These are phyloP conservation scores for Lophius americanus DNA, from an alignment of 2,797 vertebrate genomes.

Conservation along the genomic window DNA sequence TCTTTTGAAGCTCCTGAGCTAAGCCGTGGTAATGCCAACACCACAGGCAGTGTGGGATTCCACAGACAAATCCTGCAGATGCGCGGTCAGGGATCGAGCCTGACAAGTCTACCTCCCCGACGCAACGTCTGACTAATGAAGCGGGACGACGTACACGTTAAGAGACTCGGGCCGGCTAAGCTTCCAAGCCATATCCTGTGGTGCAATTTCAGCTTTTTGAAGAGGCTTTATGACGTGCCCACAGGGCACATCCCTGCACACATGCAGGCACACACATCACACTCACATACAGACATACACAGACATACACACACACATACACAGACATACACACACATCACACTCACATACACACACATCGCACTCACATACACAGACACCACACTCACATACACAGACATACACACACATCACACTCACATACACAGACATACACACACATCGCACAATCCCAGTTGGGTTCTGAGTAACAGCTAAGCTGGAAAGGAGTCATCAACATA, in stretches of 20 bases:
- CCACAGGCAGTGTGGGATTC: conserved; percentile 43
- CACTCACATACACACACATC: too few species aligned
- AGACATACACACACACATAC: too few species aligned
- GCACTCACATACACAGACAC: too few species aligned
- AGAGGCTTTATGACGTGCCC: conserved; percentile 53
- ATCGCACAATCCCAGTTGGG: conserved; percentile 13
- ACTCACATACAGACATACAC: background rate
- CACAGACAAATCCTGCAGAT: conserved; percentile 44
- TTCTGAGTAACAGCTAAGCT: conserved; percentile 43
- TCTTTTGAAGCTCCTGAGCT: conserved; percentile 46
- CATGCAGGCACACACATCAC: background rate
- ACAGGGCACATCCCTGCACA: conserved; percentile 16
- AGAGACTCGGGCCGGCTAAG: conserved; percentile 40
- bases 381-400: too few species aligned
- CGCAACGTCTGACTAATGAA: conserved; percentile 31
- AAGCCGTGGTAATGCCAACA: conserved; percentile 51
- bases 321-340: too few species aligned
- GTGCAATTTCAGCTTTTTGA: conserved; percentile 63
- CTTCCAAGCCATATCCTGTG: conserved; percentile 40
- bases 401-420: too few species aligned
- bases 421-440: too few species aligned
- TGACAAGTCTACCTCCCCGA: conserved; percentile 39
- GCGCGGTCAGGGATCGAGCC: conserved; percentile 33
- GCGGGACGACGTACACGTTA: conserved; percentile 17
- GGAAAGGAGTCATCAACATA: conserved; percentile 58